Evolutionary conservation across 2,888 invertebrate species (phyloP).

Genomic region (Unio pictorum): DNA sequence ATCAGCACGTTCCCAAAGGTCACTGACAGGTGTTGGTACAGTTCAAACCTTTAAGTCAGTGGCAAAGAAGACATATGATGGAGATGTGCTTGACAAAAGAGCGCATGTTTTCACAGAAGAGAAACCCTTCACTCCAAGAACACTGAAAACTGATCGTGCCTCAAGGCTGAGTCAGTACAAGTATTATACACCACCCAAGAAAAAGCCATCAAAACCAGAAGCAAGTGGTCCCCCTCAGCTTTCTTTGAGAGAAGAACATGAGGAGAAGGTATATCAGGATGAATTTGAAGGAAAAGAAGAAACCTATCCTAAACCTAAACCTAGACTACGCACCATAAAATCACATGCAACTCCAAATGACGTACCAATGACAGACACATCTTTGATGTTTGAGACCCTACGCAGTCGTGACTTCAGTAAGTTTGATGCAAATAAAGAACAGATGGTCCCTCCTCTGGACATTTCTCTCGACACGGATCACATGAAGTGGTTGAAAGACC

Average conservation of each 20-base stretch:
- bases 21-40: conserved; percentile 32
- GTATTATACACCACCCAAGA: conserved; percentile 61
- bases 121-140: conserved; percentile 68
- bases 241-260: conserved; percentile 9
- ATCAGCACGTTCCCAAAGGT: conserved; percentile 45
- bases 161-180: conserved; percentile 64
- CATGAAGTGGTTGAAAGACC: conserved; percentile 66
- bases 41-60: conserved; percentile 16
- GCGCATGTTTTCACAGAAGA: conserved; percentile 65
- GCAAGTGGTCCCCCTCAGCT: conserved; percentile 10
- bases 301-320: conserved; percentile 20
- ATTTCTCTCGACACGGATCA: conserved; percentile 69
- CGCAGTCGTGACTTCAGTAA: conserved; percentile 62
- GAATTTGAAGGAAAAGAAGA: conserved; percentile 13
- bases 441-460: conserved; percentile 63
- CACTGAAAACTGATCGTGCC: conserved; percentile 60
- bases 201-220: conserved; percentile 11
- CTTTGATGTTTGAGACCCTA: conserved; percentile 62
- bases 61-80: conserved; percentile 49
- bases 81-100: conserved; percentile 63
- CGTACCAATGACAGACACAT: conserved; percentile 38
- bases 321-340: conserved; percentile 36
- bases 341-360: conserved; percentile 29
- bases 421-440: conserved; percentile 22
- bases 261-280: conserved; percentile 9